Evolutionary conservation across 2,888 invertebrate species (phyloP).

Genomic region (Papilio gigon): DNA sequence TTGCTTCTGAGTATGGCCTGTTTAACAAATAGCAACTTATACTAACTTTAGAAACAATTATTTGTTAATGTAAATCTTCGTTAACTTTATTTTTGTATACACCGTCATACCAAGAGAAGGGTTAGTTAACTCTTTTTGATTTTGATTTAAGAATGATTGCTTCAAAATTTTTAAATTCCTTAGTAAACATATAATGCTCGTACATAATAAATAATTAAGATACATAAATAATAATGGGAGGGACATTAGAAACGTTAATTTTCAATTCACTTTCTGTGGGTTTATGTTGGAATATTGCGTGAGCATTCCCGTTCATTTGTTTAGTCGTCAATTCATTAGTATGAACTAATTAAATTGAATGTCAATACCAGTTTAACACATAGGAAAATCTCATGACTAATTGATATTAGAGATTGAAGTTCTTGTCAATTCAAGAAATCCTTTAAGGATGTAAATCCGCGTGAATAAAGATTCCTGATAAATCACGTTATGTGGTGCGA

Average conservation of each 20-base stretch:
- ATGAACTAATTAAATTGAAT: slow-evolving; percentile 24
- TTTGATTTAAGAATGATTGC: too few species aligned
- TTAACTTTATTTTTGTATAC: neutral
- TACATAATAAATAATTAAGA: too few species aligned
- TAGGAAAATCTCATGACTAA: slow-evolving; percentile 23
- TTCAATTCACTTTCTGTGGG: too few species aligned
- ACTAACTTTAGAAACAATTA: neutral
- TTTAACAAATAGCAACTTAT: slow-evolving; percentile 7
- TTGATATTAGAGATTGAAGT: slow-evolving; percentile 32
- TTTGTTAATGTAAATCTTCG: neutral
- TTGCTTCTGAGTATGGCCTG: slow-evolving; percentile 12
- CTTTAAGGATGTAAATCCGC: slow-evolving; percentile 29
- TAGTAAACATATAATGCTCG: too few species aligned
- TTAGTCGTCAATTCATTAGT: neutral
- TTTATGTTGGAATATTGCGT: neutral
- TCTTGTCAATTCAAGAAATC: slow-evolving; percentile 30
- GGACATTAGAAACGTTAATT: too few species aligned
- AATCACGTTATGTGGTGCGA: neutral
- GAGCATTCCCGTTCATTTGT: neutral
- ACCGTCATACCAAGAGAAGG: neutral
- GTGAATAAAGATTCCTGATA: slow-evolving; percentile 22
- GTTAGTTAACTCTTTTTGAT: too few species aligned
- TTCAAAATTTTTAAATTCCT: too few species aligned
- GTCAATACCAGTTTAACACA: slow-evolving; percentile 11
- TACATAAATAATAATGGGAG: too few species aligned